Base-by-base conservation (phyloP, 2,888 invertebrate species). In the Euproctis similis region DNA sequence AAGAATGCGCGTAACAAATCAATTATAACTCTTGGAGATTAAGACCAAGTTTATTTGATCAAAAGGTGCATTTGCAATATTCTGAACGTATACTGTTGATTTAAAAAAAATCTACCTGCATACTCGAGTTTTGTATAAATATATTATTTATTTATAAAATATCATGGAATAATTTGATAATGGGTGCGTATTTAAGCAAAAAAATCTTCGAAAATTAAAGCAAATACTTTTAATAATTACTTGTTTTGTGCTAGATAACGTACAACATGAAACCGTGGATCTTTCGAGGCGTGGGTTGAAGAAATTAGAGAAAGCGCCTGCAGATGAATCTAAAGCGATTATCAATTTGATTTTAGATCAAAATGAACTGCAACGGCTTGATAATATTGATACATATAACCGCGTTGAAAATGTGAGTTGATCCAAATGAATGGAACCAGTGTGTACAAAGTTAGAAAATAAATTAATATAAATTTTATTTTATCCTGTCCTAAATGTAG, bases 351-450 rank as follows among this genome's bases (percentile, higher is more conserved):
- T 93, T 49, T 85, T 94, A 28, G 94, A 96, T 65, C 92, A 94
- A 61, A 96, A 96, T 85, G 93, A 94, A 63, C 77, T 96, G 38
- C 93, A 93, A 59, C 89, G 94, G 52, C 87, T 96, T 53, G 96
- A 96, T 70, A 94, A 94, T 73, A 89, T 96, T 46, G 95, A 95
- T 55, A 90, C 91, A 13, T 95, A 92, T 70, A 86, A 86, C 32
- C 89, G 90, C 61, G 86, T 96, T 28, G 91, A 91, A 74, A 91
- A 90, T 85, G 93, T 94, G 85, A 73, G 68, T 35, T 28, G 14
- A 3, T 24, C 9, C 19, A 8, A 19, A 19, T 8, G n/a, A n/a
- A n/a, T n/a, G n/a, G n/a, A n/a, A n/a, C n/a, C n/a, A n/a, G n/a
- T n/a, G n/a, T n/a, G n/a, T n/a, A n/a, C n/a, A n/a, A n/a, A n/a